Percentiles rank a stretch among this genome's conserved stretches.
These are phyloP conservation scores for Oryctolagus cuniculus DNA, from an alignment of 2,113 vertebrate genomes.

Conservation along the genomic window mOryCun1.1 NC_091442.1:16008501-16009000, in stretches of 20 bases:
- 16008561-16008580: background rate
- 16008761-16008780: too few species aligned
- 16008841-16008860: too few species aligned
- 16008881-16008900: too few species aligned
- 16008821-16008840: too few species aligned
- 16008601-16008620: constrained; percentile 29
- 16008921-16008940: too few species aligned
- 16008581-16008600: background rate
- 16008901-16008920: too few species aligned
- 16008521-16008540: constrained; percentile 34
- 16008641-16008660: background rate
- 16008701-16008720: background rate
- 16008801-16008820: too few species aligned
- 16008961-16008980: background rate
- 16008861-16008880: too few species aligned
- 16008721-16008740: background rate
- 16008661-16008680: background rate
- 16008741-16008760: too few species aligned
- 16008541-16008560: background rate
- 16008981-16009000: background rate
- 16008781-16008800: too few species aligned
- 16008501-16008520: background rate
- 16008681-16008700: background rate
- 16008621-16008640: background rate
- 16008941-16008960: too few species aligned